Evolutionary conservation across 2,888 invertebrate species (phyloP).

Genomic region (Euproctis similis): DNA sequence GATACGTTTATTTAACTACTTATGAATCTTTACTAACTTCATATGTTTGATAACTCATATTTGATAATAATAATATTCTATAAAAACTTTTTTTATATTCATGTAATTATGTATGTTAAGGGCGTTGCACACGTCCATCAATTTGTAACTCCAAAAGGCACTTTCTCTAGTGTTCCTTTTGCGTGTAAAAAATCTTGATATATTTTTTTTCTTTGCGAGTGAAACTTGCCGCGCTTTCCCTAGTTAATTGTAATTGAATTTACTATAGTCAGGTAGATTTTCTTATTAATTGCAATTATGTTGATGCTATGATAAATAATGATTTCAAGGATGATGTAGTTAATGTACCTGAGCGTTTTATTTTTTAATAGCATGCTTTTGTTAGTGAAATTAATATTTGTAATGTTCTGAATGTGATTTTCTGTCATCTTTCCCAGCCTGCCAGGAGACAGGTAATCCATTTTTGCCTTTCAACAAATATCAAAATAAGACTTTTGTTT

Average conservation of each 20-base stretch:
- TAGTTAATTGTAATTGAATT: slow-evolving; percentile 64
- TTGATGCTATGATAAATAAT: slow-evolving; percentile 43
- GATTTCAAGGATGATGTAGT: slow-evolving; percentile 40
- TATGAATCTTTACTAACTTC: too few species aligned
- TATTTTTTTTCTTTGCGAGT: slow-evolving; percentile 59
- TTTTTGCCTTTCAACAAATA: too few species aligned
- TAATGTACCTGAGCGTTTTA: slow-evolving; percentile 35
- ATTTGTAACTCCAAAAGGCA: slow-evolving; percentile 24
- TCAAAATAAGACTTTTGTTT: slow-evolving; percentile 10
- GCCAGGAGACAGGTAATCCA: slow-evolving; percentile 74
- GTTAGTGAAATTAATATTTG: slow-evolving; percentile 61
- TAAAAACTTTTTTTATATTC: too few species aligned
- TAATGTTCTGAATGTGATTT: slow-evolving; percentile 75
- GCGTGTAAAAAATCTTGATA: slow-evolving; percentile 74
- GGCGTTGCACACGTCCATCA: slow-evolving; percentile 29
- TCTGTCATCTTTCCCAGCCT: slow-evolving; percentile 75
- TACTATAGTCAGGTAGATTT: slow-evolving; percentile 42
- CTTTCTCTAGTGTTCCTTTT: slow-evolving; percentile 61
- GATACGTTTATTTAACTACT: too few species aligned
- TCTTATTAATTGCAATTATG: slow-evolving; percentile 58
- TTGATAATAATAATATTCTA: too few species aligned
- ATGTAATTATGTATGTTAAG: slow-evolving; percentile 22
- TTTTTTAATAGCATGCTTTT: slow-evolving; percentile 60
- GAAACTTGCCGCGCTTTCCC: slow-evolving; percentile 66
- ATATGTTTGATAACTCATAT: too few species aligned